Evolutionary conservation across 1,140 invertebrate species (phyloP), one percentile per base, ranked within the genome.

Genomic region (Drosophila sucinea): DNA sequence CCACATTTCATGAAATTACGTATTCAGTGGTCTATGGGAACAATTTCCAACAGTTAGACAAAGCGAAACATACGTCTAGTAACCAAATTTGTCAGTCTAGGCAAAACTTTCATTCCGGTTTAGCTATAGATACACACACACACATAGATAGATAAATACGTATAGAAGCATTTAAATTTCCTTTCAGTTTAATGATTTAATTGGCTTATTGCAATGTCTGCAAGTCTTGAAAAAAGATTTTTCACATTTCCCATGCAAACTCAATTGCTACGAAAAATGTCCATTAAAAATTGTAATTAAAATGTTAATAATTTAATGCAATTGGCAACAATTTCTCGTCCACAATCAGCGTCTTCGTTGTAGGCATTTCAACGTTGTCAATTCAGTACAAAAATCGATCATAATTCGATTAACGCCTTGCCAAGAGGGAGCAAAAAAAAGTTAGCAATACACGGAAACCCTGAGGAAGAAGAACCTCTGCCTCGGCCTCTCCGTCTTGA

Each of bases 301-400:
- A 87, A 87, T 73, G 72, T 86, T 86, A 86, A 86, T 85, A 86
- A 81, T 85, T 85, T 86, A 85, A 85, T 83, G 82, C 68, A 79
- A 86, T 85, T 86, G 82, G 62, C 82, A 74, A 70, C 75, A 81
- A 75, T 87, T 87, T 79, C 72, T 81, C 44, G 73, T 30, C 56
- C 54, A 25, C 5, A 47, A 10, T 10, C 44, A 51, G 8, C 67
- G 56, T 67, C 67, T 57, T 63, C 44, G 27, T 6, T 17, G 41
- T 62, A 51, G 25, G 30, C 58, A 30, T 4, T 1, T 32, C 33
- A 25, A 35, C 55, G 65, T 66, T 72, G 41, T 35, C 74, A 70
- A 72, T 81, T 75, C 32, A 56, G 57, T 38, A 40, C 33, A 82
- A 76, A 86, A 86, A 86, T 86, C 83, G 78, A 89, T 86, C 73